Base-by-base conservation (phyloP, 2,797 vertebrate species). In the Sebastes iracundus region DNA sequence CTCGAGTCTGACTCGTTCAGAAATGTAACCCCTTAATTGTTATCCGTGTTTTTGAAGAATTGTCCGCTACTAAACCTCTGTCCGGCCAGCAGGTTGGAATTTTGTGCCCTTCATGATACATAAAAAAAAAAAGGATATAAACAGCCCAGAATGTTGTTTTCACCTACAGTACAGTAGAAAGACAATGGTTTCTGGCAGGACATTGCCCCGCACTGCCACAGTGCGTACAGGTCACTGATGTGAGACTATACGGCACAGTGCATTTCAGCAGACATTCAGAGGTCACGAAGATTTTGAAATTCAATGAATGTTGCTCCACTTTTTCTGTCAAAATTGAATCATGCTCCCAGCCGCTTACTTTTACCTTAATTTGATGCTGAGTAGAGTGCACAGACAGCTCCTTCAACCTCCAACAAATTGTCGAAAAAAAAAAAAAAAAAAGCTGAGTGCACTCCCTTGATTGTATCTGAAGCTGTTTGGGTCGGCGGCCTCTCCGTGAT, bases 361-460 rank as follows among this genome's bases (percentile, higher is more conserved):
- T 88, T 82, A 85, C 88, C 60, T 85, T 91, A 86, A 92, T 89
- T 83, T 91, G 85, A 89, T 85, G 85, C 79, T 64, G 86, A 82
- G 88, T 64, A 56, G 74, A 90, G 79, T 86, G 85, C 87, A 81
- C 65, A 64, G 77, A 81, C 70, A 69, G 79, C 64, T 61, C 56
- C 80, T 83, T 70, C 79, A 75, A 62, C 79, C 83, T 86, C 53
- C 80, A 62, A 73, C 80, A 88, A 80, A 77, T 68, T 10, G 12
- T 66, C 72, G 74, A 33, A 25, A 22, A 56, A 66, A 35, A 66
- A 20, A 27, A 20, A 4, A 38, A n/a, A n/a, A 38, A 52, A 73
- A 28, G 38, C 59, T 30, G 62, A 87, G 79, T 80, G 85, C 88
- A 87, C 83, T 92, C 75, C 27, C 25, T 65, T 90, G 87, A 93